Percentiles rank a stretch among this genome's conserved stretches.
Evolutionary conservation across 2,888 invertebrate species (phyloP).

Genomic region (Pristionchus exspectatus): DNA sequence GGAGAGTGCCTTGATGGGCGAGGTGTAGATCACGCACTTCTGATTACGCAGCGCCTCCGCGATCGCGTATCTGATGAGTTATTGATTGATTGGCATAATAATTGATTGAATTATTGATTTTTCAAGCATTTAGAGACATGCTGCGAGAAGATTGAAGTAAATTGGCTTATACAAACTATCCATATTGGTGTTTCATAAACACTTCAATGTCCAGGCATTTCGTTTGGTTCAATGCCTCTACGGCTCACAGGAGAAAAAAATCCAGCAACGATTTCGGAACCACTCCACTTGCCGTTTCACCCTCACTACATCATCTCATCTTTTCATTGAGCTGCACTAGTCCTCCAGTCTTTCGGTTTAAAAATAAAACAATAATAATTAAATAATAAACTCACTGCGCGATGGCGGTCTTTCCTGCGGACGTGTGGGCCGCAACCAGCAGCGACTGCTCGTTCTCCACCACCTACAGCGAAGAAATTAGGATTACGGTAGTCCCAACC

Average conservation of each 20-base stretch:
- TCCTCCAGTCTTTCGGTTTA: no score
- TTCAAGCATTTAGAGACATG: neutral
- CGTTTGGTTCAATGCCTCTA: neutral
- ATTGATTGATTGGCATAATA: neutral
- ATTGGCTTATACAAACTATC: neutral
- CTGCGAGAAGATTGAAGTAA: neutral
- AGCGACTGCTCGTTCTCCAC: conserved; percentile 98
- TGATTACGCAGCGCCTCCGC: conserved; percentile 93
- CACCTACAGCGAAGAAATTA: conserved; percentile 82
- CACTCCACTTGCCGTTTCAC: neutral
- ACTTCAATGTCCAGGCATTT: no score
- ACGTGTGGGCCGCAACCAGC: conserved; percentile 98
- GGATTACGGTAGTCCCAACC: neutral
- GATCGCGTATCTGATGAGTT: conserved; percentile 87
- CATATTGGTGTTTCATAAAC: no score
- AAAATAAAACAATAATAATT: neutral
- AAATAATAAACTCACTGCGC: conserved; percentile 88
- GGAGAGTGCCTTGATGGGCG: conserved; percentile 98
- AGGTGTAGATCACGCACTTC: conserved; percentile 98
- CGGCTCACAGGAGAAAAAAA: no score
- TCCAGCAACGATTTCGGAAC: no score
- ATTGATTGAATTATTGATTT: neutral
- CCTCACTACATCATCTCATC: neutral
- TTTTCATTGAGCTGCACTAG: no score
- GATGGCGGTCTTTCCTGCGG: conserved; percentile 97